phyloP scores from a whole-genome alignment of 2,888 invertebrate genomes.

The Cosmorhoe ocellata region DNA sequence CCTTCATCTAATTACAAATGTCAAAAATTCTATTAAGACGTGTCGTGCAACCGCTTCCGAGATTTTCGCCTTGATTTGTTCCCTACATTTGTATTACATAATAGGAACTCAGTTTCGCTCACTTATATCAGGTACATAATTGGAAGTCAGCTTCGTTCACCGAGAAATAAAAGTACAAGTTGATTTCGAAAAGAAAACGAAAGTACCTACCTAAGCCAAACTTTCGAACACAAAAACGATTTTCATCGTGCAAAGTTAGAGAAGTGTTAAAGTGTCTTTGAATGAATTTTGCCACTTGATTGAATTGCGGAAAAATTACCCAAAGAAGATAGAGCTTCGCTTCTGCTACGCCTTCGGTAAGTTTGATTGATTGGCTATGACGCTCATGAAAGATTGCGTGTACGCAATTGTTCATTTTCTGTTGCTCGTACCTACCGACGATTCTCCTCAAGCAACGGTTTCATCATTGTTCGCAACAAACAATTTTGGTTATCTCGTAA shows the following conservation, averaged over 20 bases:
- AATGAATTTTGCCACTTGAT: constrained; percentile 12
- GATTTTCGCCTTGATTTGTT: neutral
- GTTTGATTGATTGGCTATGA: constrained; percentile 5
- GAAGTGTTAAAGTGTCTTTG: constrained; percentile 3
- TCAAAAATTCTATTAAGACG: too few species aligned
- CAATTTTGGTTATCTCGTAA: too few species aligned
- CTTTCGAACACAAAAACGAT: constrained; percentile 6
- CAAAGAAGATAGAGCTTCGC: neutral
- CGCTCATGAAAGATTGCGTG: neutral
- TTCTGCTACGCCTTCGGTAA: too few species aligned
- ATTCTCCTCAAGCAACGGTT: too few species aligned
- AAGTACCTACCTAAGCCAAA: constrained; percentile 1
- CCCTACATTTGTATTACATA: neutral
- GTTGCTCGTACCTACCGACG: too few species aligned
- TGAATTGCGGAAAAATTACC: constrained; percentile 1
- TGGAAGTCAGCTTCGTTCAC: neutral
- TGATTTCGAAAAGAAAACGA: neutral
- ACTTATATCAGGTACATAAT: too few species aligned
- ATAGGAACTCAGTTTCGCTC: too few species aligned
- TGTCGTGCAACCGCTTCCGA: too few species aligned
- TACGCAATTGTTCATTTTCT: too few species aligned
- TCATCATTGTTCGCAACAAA: too few species aligned
- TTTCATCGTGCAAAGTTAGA: neutral
- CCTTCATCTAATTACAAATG: too few species aligned
- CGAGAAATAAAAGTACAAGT: neutral